Evolutionary conservation across 2,888 invertebrate species (phyloP).

Genomic region (Epinotia nisella): DNA sequence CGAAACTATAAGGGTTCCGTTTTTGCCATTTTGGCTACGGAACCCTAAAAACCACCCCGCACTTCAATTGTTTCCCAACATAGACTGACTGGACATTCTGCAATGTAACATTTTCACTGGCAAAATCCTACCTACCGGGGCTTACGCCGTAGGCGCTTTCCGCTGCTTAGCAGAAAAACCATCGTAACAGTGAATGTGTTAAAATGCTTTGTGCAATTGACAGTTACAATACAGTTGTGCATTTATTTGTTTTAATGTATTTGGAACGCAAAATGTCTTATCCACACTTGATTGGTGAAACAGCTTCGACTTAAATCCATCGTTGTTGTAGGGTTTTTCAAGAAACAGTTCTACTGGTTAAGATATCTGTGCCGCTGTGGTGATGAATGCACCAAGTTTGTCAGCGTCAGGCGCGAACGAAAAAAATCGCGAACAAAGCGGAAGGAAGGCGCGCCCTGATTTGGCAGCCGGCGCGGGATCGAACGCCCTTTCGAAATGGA

Average conservation of each 20-base stretch:
- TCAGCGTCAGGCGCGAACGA: slow-evolving; percentile 70
- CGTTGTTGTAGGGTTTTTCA: neutral
- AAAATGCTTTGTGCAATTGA: neutral
- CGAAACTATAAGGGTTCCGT: too few species aligned
- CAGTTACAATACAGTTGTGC: too few species aligned
- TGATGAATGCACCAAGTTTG: slow-evolving; percentile 80
- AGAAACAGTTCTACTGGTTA: slow-evolving; percentile 47
- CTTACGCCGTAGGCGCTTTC: too few species aligned
- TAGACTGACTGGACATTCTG: neutral
- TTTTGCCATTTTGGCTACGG: too few species aligned
- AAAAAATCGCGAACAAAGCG: slow-evolving; percentile 70
- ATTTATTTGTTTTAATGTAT: too few species aligned
- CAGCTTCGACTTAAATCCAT: too few species aligned
- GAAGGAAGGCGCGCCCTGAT: slow-evolving; percentile 75
- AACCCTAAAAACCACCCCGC: too few species aligned
- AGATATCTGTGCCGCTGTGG: slow-evolving; percentile 53
- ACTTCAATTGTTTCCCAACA: neutral
- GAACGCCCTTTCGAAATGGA: slow-evolving; percentile 48
- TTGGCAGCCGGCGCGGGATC: slow-evolving; percentile 64
- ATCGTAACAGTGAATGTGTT: too few species aligned
- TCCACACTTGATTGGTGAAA: too few species aligned
- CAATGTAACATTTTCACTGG: neutral
- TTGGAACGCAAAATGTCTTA: too few species aligned
- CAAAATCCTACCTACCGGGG: too few species aligned
- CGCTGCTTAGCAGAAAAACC: too few species aligned